Percentiles rank a stretch among this genome's conserved stretches.
These are phyloP conservation scores for Hydrozoanthus tunicans DNA, from an alignment of 64 coral and sea anemone genomes.

Conservation along the genomic window DNA sequence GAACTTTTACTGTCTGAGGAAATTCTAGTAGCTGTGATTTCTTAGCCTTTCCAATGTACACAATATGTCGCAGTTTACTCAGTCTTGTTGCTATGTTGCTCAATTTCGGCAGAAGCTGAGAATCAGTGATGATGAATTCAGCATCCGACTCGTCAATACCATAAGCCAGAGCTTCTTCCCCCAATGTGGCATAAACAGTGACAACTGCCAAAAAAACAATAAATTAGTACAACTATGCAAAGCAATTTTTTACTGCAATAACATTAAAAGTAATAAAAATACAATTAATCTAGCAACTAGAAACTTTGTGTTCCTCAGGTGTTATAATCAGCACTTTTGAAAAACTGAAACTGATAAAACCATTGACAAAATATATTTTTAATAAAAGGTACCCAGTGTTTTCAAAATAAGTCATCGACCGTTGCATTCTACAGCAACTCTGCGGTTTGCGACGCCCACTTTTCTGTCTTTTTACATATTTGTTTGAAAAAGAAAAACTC, in stretches of 20 bases:
- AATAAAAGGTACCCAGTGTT: too few relatives aligned
- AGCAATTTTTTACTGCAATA: background rate
- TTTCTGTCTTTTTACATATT: too few relatives aligned
- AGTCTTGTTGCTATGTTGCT: slow-evolving; percentile 58
- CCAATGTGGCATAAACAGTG: slow-evolving; percentile 94
- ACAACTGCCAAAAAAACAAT: slow-evolving; percentile 68
- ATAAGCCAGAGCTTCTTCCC: slow-evolving; percentile 90
- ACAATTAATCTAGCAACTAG: too few relatives aligned
- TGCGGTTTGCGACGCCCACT: too few relatives aligned
- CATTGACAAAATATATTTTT: too few relatives aligned
- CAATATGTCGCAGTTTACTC: slow-evolving; percentile 74
- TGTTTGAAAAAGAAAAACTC: too few relatives aligned
- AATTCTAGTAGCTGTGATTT: slow-evolving; percentile 68
- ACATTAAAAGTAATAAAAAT: too few relatives aligned
- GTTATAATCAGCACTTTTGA: too few relatives aligned
- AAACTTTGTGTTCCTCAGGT: too few relatives aligned
- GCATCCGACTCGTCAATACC: slow-evolving; percentile 94
- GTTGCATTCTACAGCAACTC: too few relatives aligned
- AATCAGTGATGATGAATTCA: slow-evolving; percentile 89
- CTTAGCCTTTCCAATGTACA: slow-evolving; percentile 88
- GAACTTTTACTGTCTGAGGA: slow-evolving; percentile 74
- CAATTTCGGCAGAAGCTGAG: slow-evolving; percentile 74
- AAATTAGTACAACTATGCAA: background rate
- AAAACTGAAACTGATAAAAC: too few relatives aligned
- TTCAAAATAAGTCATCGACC: too few relatives aligned